Percentiles rank a stretch among this genome's conserved stretches.
Conservation (phyloP, 2,797 vertebrate genomes). For the Oryzias sinensis region DNA sequence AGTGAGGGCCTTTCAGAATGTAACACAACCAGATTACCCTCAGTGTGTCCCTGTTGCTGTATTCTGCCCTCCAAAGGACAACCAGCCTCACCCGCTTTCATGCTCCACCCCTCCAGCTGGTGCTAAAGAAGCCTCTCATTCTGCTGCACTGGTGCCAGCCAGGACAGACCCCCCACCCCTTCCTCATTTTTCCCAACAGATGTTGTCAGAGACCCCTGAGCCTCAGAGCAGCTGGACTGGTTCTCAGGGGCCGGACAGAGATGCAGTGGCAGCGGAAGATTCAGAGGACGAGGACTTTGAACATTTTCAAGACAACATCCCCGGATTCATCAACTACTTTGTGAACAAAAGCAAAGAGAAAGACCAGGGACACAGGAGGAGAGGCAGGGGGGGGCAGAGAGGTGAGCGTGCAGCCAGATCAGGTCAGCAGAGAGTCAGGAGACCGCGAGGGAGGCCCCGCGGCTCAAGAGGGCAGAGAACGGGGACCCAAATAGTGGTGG, state of each 20-base stretch:
- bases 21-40: constrained; percentile 10
- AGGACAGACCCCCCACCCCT: not conserved
- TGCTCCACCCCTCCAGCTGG: not conserved
- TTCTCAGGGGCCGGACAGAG: not conserved
- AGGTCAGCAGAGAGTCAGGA: constrained; percentile 19
- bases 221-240: constrained; percentile 12
- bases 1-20: constrained; percentile 29
- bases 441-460: constrained; percentile 2
- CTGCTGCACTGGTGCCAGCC: constrained; percentile 10
- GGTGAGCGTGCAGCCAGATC: constrained; percentile 7
- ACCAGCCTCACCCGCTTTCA: constrained; percentile 8
- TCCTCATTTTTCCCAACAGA: constrained; percentile 3
- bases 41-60: constrained; percentile 48
- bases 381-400: constrained; percentile 10
- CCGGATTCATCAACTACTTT: constrained; percentile 74
- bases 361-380: not conserved
- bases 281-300: constrained; percentile 27
- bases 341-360: constrained; percentile 39
- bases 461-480: constrained; percentile 16
- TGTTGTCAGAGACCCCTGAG: not conserved
- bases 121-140: constrained; percentile 21
- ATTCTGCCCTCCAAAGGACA: constrained; percentile 30
- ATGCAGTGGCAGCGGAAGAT: not conserved
- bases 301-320: constrained; percentile 71
- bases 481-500: constrained; percentile 44